Evolutionary conservation across 1,140 invertebrate genomes (phyloP).

Genomic region (Saccostrea glomerata): DNA sequence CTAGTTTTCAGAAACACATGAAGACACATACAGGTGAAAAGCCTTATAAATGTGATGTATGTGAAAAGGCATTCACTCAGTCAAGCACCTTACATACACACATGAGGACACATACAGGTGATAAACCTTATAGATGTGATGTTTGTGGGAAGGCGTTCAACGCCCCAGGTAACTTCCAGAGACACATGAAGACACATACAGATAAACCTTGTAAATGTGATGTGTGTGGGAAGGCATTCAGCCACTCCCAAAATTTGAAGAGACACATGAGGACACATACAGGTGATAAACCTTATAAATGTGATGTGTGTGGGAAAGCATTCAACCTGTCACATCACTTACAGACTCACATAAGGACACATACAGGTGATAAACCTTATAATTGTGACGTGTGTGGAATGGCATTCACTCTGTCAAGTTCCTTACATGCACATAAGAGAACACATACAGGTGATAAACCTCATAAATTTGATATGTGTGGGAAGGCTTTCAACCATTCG

Average conservation of each 20-base stretch:
- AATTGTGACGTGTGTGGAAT: not conserved
- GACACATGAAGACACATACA: not conserved
- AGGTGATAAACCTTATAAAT: not conserved
- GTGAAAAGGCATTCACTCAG: not conserved
- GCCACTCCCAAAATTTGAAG: not conserved
- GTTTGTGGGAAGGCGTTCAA: not conserved
- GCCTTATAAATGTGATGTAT: constrained; percentile 2
- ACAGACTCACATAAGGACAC: too few species aligned
- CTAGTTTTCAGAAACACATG: not conserved
- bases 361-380: not conserved
- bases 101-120: not conserved
- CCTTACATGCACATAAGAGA: too few species aligned
- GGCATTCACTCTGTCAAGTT: too few species aligned
- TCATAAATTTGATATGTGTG: too few species aligned
- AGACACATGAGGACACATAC: not conserved
- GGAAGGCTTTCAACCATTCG: too few species aligned
- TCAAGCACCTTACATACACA: not conserved
- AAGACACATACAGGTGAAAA: not conserved
- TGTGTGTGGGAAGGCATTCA: not conserved
- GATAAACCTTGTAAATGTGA: constrained; percentile 7
- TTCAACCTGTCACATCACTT: not conserved
- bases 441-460: too few species aligned
- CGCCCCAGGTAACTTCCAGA: not conserved
- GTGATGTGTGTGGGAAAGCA: not conserved
- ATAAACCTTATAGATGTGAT: constrained; percentile 8